These are phyloP conservation scores for Orthonevra nobilis DNA, from an alignment of 2,888 invertebrate species.

Conservation along the genomic window DNA sequence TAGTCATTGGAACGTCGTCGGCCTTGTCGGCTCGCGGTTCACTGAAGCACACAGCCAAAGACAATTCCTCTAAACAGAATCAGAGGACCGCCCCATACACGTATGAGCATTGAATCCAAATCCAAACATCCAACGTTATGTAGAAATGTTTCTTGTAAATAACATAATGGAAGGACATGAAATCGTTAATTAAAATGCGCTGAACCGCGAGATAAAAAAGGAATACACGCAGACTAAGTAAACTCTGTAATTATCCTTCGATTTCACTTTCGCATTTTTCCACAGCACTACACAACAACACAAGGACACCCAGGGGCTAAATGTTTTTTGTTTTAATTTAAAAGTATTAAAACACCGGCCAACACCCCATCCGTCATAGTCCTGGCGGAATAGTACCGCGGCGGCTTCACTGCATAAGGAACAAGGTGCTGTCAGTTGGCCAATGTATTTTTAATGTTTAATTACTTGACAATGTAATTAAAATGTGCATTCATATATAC, in stretches of 20 bases:
- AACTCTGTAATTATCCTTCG: conserved; percentile 60
- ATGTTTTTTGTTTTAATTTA: conserved; percentile 52
- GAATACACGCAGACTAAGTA: conserved; percentile 47
- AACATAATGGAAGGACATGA: conserved; percentile 31
- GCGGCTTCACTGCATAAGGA: conserved; percentile 31
- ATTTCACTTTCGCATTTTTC: conserved; percentile 25
- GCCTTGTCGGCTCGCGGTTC: conserved; percentile 5
- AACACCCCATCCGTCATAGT: conserved; percentile 60
- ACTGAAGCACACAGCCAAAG: conserved; percentile 26
- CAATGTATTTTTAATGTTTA: conserved; percentile 70
- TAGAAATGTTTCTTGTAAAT: conserved; percentile 21
- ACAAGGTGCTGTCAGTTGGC: conserved; percentile 64
- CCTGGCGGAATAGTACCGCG: conserved; percentile 4
- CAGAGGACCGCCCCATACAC: conserved; percentile 6
- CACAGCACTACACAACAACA: neutral
- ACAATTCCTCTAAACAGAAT: conserved; percentile 21
- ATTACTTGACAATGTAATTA: conserved; percentile 70
- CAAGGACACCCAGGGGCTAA: conserved; percentile 19
- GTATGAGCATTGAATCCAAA: too few relatives aligned
- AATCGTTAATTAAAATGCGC: conserved; percentile 60
- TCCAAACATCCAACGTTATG: neutral
- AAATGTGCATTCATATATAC: conserved; percentile 38
- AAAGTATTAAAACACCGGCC: conserved; percentile 41
- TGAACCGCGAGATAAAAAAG: conserved; percentile 33
- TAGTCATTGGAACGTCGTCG: conserved; percentile 26